A percentile compares a stretch with the other conserved stretches of the same genome.
Evolutionary conservation across 1,140 invertebrate species (phyloP).

Genomic region (Ceratina australensis): DNA sequence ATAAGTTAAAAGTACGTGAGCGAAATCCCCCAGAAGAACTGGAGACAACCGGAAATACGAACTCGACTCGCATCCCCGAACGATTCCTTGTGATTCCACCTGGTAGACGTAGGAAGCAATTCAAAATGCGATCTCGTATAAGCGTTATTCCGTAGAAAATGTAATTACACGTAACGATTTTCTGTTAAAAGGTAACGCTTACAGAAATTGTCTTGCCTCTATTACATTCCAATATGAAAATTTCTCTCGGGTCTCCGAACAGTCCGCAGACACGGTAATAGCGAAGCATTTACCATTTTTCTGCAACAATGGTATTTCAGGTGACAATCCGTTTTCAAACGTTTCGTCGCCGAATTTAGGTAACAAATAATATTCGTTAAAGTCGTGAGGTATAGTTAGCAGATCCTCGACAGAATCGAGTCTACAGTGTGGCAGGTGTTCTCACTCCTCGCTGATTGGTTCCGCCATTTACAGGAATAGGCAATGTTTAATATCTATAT

Average conservation of each 20-base stretch:
- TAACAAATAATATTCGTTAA: too few relatives aligned
- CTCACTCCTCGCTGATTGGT: too few relatives aligned
- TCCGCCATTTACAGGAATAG: too few relatives aligned
- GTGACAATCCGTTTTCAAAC: neutral
- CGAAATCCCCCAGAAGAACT: conserved; percentile 59
- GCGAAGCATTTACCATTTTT: conserved; percentile 24
- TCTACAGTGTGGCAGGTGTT: too few relatives aligned
- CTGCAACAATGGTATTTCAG: conserved; percentile 2
- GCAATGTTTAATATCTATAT: too few relatives aligned
- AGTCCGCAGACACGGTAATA: conserved; percentile 2
- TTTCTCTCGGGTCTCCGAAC: neutral
- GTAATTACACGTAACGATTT: neutral
- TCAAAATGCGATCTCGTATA: neutral
- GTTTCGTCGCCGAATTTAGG: too few relatives aligned
- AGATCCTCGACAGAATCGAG: too few relatives aligned
- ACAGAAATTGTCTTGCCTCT: too few relatives aligned
- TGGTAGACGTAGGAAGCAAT: neutral
- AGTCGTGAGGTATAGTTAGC: too few relatives aligned
- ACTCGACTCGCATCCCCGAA: conserved; percentile 48
- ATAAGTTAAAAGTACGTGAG: conserved; percentile 71
- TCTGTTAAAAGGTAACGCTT: neutral
- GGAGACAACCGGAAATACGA: conserved; percentile 56
- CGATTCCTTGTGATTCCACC: conserved; percentile 36
- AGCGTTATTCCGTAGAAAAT: neutral
- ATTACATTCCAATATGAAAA: neutral